These are phyloP conservation scores for Palythoa grandis DNA, from an alignment of 92 coral and sea anemone genomes.

Conservation along the genomic window DNA sequence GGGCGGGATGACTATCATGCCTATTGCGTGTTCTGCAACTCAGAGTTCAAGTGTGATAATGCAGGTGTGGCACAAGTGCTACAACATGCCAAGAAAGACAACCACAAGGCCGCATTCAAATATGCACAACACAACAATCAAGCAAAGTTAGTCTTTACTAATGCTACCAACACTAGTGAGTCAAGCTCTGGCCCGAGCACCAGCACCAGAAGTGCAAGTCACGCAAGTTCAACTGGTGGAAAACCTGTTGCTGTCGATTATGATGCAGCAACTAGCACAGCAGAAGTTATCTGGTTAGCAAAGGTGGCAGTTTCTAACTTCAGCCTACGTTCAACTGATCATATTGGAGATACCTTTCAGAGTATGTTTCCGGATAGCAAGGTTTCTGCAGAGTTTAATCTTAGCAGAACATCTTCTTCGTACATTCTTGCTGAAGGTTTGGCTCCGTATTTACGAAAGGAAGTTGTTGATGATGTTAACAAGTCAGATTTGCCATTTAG, in stretches of 20 bases:
- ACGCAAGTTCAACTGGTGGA: conserved; percentile 48
- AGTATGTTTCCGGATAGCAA: conserved; percentile 59
- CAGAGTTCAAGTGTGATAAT: conserved; percentile 59
- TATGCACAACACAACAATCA: conserved; percentile 39
- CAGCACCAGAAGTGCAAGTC: conserved; percentile 35
- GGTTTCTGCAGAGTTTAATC: conserved; percentile 46
- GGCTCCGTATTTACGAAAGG: conserved; percentile 52
- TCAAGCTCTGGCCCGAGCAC: conserved; percentile 42
- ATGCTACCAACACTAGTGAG: conserved; percentile 29
- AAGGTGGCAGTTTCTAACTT: conserved; percentile 61
- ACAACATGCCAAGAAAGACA: conserved; percentile 40
- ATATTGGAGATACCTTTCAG: conserved; percentile 58
- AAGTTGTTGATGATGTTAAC: conserved; percentile 45
- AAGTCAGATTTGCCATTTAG: conserved; percentile 40
- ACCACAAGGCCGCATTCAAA: conserved; percentile 41
- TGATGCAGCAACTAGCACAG: conserved; percentile 51
- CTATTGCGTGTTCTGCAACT: conserved; percentile 60
- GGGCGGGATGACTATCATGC: conserved; percentile 65
- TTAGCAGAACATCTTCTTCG: conserved; percentile 53
- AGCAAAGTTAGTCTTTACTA: conserved; percentile 49
- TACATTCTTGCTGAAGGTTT: conserved; percentile 58
- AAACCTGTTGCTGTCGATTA: conserved; percentile 47
- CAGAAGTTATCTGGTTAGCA: conserved; percentile 59
- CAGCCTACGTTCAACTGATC: conserved; percentile 57
- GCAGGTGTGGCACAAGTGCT: conserved; percentile 55